These are phyloP conservation scores for Mus spicilegus DNA, from an alignment of 2,113 vertebrate genomes.

Conservation along the genomic window DNA sequence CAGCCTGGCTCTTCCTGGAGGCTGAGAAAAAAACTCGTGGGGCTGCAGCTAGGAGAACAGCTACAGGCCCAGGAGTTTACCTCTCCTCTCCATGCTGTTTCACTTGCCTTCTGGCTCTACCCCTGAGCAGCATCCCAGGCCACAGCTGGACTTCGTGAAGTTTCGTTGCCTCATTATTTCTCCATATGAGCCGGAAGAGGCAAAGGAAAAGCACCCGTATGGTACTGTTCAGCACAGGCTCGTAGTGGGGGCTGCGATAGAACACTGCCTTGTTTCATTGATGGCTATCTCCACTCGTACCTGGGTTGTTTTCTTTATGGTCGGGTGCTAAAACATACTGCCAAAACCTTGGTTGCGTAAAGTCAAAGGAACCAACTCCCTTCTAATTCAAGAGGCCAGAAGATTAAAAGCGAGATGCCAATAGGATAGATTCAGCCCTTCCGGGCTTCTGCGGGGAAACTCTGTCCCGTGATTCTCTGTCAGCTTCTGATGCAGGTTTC, in stretches of 20 bases:
- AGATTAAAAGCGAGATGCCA: neutral
- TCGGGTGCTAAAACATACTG: neutral
- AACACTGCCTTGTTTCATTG: neutral
- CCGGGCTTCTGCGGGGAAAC: neutral
- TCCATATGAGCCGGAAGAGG: neutral
- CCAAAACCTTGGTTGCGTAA: neutral
- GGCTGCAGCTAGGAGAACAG: neutral
- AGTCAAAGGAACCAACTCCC: neutral
- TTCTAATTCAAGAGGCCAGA: neutral
- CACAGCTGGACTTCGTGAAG: no score
- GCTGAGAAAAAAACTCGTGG: accelerated
- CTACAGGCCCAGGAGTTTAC: accelerated
- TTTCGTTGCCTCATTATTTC: neutral
- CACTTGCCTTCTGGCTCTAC: no score
- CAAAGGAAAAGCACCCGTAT: neutral
- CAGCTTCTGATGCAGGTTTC: accelerated
- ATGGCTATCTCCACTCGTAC: neutral
- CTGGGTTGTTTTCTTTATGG: neutral
- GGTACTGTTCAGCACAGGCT: accelerated
- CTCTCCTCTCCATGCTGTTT: neutral
- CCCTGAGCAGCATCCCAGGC: neutral
- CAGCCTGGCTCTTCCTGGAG: neutral
- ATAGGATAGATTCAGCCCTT: no score
- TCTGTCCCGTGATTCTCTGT: neutral
- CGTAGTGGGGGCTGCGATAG: neutral